phyloP scores from a whole-genome alignment of 2,888 invertebrate genomes.

The Tachystola acroxantha region DNA sequence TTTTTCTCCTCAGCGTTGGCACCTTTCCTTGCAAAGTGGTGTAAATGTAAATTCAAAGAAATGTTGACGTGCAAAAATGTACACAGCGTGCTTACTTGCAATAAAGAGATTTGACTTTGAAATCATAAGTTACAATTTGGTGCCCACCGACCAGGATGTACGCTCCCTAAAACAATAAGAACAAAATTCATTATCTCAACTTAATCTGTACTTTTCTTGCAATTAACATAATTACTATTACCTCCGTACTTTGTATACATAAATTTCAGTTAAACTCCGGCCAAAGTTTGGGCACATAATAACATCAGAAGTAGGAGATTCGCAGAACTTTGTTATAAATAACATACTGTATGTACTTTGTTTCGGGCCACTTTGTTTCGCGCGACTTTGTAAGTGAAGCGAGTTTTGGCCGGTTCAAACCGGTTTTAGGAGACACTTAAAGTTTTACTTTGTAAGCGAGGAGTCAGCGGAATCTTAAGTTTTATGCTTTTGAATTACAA shows the following conservation, averaged over 20 bases:
- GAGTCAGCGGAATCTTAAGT: not conserved
- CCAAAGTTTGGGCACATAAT: constrained; percentile 10
- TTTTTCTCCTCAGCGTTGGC: too few species aligned
- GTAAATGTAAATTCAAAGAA: too few species aligned
- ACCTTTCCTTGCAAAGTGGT: too few species aligned
- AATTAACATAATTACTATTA: constrained; percentile 10
- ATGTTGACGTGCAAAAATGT: too few species aligned
- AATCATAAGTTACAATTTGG: too few species aligned
- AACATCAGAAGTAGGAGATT: constrained; percentile 9
- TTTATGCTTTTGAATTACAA: not conserved
- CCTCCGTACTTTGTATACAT: constrained; percentile 3
- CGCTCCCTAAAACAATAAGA: too few species aligned
- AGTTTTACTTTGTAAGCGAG: not conserved
- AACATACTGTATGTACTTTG: constrained; percentile 4
- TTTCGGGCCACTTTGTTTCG: constrained; percentile 4
- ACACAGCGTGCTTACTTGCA: too few species aligned
- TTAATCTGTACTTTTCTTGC: not conserved
- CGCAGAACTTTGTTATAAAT: constrained; percentile 8
- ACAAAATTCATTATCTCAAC: too few species aligned
- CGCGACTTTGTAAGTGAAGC: constrained; percentile 2
- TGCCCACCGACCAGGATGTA: too few species aligned
- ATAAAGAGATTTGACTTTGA: too few species aligned
- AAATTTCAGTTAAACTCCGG: constrained; percentile 7
- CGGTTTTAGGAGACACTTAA: constrained; percentile 31
- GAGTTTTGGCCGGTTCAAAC: constrained; percentile 28